Evolutionary conservation across 64 coral and sea anemone genomes (phyloP), one percentile per base, ranked within the genome.

Genomic region (Hydrozoanthus tunicans): DNA sequence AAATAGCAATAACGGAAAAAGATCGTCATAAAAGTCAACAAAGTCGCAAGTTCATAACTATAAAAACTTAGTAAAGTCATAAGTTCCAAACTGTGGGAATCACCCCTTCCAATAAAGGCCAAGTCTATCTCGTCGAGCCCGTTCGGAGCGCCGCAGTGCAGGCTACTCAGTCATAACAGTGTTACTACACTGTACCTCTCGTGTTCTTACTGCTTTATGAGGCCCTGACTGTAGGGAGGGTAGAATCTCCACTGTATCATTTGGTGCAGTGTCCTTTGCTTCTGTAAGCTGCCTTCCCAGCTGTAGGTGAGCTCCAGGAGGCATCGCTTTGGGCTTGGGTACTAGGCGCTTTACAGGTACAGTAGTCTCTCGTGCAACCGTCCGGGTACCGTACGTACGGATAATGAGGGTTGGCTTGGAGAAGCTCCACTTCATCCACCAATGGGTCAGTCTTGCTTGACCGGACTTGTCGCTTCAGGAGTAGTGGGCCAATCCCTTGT

Each of bases 381-480:
- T 90, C 77, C 27, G 81, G 55, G 73, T 76, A 76, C 23, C 66
- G 58, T 51, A 94, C 53, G 53, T 90, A 79, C 5, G 79, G 70
- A 11, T 94, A 84, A 58, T 86, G 58, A 90, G 68, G 79, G 77
- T 78, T 94, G 24, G 86, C 93, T 65, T 90, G 64, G 10, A 80
- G 83, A 20, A 95, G 17, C 69, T 91, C 93, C 55, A 95, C 90
- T 27, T 95, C 79, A 65, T 95, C 82, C 0, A 95, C 93, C 51
- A 95, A 69, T 73, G 93, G 93, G 6, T 95, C 89, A 70, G 73
- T 91, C 71, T 95, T 89, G 13, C 84, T 95, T 9, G 81, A 53
- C 32, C 67, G 81, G 13, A 91, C 93, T 32, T 91, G 79, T 3
- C 55, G 90, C 53, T 82, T 90, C 6, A 89, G 67, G n/a, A 81